These are phyloP conservation scores for Monochamus alternatus DNA, from an alignment of 2,888 invertebrate genomes.

Conservation along the genomic window DNA sequence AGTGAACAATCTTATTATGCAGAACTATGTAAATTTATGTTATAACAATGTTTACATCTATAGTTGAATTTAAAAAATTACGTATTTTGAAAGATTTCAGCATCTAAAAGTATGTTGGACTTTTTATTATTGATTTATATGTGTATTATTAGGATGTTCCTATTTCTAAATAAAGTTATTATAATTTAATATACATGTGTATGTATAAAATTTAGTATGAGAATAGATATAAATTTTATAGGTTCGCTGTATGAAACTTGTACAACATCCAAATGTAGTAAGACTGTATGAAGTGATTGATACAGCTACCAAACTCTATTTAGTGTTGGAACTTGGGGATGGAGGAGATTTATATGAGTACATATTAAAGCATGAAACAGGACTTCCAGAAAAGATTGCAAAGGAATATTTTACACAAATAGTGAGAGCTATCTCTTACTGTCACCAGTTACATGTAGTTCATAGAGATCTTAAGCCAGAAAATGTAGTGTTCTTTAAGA, in stretches of 20 bases:
- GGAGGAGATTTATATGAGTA: slow-evolving; percentile 99
- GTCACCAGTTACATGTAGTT: slow-evolving; percentile 92
- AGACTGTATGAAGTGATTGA: slow-evolving; percentile 99
- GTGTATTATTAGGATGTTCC: too few species aligned
- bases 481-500: slow-evolving; percentile 99
- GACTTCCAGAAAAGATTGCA: slow-evolving; percentile 87
- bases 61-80: too few species aligned
- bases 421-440: slow-evolving; percentile 97
- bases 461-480: slow-evolving; percentile 98
- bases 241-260: slow-evolving; percentile 98
- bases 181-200: too few species aligned
- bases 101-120: too few species aligned
- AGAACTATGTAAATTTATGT: too few species aligned
- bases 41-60: too few species aligned
- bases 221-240: slow-evolving; percentile 64
- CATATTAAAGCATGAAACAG: slow-evolving; percentile 95
- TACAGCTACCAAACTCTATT: slow-evolving; percentile 97
- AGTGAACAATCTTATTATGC: too few species aligned
- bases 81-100: too few species aligned
- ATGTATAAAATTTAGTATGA: too few species aligned
- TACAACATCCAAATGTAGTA: slow-evolving; percentile 99
- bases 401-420: slow-evolving; percentile 97
- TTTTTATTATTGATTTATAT: too few species aligned
- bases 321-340: slow-evolving; percentile 97
- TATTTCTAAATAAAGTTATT: too few species aligned